phyloP scores from a whole-genome alignment of 2,888 invertebrate species.

The Osmoderma eremita region DNA sequence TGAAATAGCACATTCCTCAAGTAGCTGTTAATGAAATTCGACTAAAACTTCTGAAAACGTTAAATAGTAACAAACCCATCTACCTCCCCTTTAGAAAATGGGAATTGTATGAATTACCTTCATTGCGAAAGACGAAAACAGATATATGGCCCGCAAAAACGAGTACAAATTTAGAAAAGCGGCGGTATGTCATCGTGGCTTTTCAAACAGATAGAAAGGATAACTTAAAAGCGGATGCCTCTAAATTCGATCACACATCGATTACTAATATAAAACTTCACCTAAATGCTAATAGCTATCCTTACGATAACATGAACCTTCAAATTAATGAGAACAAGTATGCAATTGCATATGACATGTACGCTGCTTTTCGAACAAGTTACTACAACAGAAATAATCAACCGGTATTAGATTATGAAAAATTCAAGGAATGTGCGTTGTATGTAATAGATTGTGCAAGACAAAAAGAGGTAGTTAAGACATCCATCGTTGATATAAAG shows the following conservation, averaged over 20 bases:
- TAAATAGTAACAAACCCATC: background rate
- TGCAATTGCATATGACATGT: background rate
- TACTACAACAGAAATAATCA: background rate
- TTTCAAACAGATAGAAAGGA: background rate
- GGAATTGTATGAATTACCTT: slow-evolving; percentile 4
- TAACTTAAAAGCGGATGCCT: background rate
- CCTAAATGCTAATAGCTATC: background rate
- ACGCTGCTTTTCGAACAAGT: background rate
- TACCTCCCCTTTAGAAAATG: background rate
- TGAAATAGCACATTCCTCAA: background rate
- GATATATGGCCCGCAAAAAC: slow-evolving; percentile 6
- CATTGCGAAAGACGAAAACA: background rate
- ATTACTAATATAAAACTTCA: too few species aligned
- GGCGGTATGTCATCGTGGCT: background rate
- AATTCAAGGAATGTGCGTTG: background rate
- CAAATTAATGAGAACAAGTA: background rate
- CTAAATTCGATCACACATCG: background rate
- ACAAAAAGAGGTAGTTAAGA: slow-evolving; percentile 49
- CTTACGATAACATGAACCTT: background rate
- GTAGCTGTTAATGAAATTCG: background rate
- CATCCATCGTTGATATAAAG: slow-evolving; percentile 48
- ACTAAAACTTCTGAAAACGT: too few species aligned
- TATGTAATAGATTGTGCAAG: slow-evolving; percentile 47
- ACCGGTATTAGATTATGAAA: background rate
- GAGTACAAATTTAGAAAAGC: slow-evolving; percentile 1